phyloP scores from a whole-genome alignment of 2,797 vertebrate species.

The Brachyalestes nurse region DNA sequence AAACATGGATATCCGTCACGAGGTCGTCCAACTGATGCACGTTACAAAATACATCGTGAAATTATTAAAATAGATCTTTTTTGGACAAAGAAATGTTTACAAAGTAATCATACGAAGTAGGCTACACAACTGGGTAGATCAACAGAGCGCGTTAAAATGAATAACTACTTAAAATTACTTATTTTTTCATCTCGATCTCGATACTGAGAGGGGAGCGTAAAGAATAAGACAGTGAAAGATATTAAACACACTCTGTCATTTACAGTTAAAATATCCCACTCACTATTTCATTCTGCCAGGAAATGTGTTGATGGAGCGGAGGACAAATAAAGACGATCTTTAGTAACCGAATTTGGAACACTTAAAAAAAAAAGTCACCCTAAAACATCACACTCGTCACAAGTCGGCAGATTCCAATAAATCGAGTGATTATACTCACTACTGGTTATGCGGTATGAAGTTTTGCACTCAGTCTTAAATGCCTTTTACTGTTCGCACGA shows the following conservation, averaged over 20 bases:
- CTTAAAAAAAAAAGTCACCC: conserved; percentile 48
- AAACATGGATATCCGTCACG: conserved; percentile 53
- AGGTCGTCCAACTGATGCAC: conserved; percentile 57
- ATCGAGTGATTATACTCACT: conserved; percentile 38
- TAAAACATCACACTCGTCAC: conserved; percentile 47
- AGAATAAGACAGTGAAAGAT: conserved; percentile 20
- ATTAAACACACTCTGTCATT: conserved; percentile 30
- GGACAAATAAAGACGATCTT: conserved; percentile 20
- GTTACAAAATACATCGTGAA: conserved; percentile 77
- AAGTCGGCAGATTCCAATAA: conserved; percentile 34
- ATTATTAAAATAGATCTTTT: conserved; percentile 78
- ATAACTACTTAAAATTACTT: conserved; percentile 6
- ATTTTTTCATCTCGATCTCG: conserved; percentile 19
- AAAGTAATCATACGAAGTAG: conserved; percentile 54
- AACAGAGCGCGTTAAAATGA: conserved; percentile 29
- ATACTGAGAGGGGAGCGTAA: conserved; percentile 8
- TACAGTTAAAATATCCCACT: conserved; percentile 36
- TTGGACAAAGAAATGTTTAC: conserved; percentile 62
- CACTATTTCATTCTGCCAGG: conserved; percentile 25
- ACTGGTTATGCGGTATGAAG: conserved; percentile 31
- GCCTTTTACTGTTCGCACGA: conserved; percentile 48
- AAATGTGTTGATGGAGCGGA: conserved; percentile 19
- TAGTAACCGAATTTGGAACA: conserved; percentile 29
- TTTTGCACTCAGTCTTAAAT: conserved; percentile 49
- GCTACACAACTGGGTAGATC: conserved; percentile 44